A percentile compares a stretch with the other conserved stretches of the same genome.
Conservation (phyloP, 64 coral and sea anemone species). For the Cladopsammia gracilis region DNA sequence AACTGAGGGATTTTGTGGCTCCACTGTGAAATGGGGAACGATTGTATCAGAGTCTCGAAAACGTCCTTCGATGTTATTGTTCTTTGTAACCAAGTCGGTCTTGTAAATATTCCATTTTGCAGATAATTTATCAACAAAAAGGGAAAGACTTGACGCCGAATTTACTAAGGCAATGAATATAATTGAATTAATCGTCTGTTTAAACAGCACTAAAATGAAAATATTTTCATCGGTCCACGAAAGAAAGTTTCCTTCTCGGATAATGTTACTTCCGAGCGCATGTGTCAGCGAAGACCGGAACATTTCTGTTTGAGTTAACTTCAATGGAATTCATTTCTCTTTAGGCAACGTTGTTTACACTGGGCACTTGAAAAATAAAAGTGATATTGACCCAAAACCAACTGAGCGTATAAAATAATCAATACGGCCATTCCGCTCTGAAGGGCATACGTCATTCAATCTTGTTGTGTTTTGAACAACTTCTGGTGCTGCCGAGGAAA, state of each 20-base stretch:
- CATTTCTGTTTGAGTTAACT: not conserved
- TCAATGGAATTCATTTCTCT: conserved; percentile 28
- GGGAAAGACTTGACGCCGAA: no score
- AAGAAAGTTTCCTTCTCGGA: no score
- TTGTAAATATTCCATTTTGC: no score
- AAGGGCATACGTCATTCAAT: conserved; percentile 3
- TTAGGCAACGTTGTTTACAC: not conserved
- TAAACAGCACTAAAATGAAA: no score
- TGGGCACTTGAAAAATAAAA: not conserved
- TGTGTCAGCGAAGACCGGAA: not conserved
- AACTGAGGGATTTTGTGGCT: no score
- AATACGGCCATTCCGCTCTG: not conserved
- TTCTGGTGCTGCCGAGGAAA: not conserved
- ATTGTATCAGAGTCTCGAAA: no score
- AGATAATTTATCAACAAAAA: no score
- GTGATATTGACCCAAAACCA: conserved; percentile 1
- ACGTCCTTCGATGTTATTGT: no score
- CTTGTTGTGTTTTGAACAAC: not conserved
- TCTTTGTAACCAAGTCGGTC: no score
- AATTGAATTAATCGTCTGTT: no score
- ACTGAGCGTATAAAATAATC: not conserved
- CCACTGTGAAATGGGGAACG: not conserved
- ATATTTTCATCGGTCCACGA: no score
- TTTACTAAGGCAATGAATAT: no score
- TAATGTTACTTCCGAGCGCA: not conserved